Base-by-base conservation (phyloP, 2,888 invertebrate genomes). In the Drosophila kuntzei region DNA sequence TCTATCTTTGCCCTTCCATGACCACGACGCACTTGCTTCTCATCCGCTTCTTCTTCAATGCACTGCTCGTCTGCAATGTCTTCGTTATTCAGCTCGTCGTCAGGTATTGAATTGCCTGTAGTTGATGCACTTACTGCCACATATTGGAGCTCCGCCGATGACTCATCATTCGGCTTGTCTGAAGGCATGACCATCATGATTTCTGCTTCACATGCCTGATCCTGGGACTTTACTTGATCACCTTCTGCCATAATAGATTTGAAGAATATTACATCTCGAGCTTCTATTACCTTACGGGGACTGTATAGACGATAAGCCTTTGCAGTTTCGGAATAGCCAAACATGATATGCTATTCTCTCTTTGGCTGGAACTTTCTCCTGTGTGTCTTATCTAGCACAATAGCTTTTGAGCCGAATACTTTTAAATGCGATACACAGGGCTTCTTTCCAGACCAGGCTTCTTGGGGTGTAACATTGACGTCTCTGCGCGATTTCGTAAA, bases 261-360 rank as follows among this genome's bases (percentile, higher is more conserved):
- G 6, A 16, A 7, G 7, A 16, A 25, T n/a, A 9, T 2, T 2
- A 14, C 14, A 29, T 18, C n/a, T 25, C 34, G 18, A n/a, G 54
- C 43, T 18, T 14, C 29, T 16, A 54, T 61, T 47, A 60, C 32
- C 18, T 43, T 63, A 4, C 34, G 18, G 0, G 51, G 46, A 20
- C 71, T 37, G 41, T 63, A 63, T 18, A 68, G 32, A 2, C 71
- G 61, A 51, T 74, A 68, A 3, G 60, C 64, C 25, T 74, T 70
- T 8, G 68, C 57, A 34, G 22, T 49, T 37, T 49, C 46, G 1
- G 71, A 71, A 18, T 75, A 72, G 3, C 73, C 64, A 9, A 62
- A 37, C 34, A 68, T 11, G 5, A 61, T 20, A 25, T 47, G 41
- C 47, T 37, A 25, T 27, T 29, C 39, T 6, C 49, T 37, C 14